Evolutionary conservation across 2,888 invertebrate species (phyloP).

Genomic region (Rotaria socialis): DNA sequence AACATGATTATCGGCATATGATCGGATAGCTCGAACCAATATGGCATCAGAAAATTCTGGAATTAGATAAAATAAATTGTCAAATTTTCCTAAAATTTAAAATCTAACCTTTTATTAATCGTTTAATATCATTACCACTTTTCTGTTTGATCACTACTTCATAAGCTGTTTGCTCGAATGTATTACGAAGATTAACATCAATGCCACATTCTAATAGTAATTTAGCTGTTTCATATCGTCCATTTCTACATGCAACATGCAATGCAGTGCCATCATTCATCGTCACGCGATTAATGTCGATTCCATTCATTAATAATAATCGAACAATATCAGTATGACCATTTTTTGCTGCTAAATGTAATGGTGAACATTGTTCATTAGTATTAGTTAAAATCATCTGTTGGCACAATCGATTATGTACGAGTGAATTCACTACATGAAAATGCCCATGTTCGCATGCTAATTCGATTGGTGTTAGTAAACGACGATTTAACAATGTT

Average conservation of each 20-base stretch:
- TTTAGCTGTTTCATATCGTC: slow-evolving; percentile 60
- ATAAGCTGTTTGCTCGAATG: slow-evolving; percentile 60
- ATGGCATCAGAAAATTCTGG: slow-evolving; percentile 51
- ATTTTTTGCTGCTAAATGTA: slow-evolving; percentile 60
- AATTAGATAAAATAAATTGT: background rate
- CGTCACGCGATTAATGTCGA: slow-evolving; percentile 59
- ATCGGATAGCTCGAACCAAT: slow-evolving; percentile 11
- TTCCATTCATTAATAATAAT: slow-evolving; percentile 59
- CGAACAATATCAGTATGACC: slow-evolving; percentile 60
- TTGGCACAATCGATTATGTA: slow-evolving; percentile 20
- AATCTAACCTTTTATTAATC: slow-evolving; percentile 56
- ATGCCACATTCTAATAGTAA: slow-evolving; percentile 59
- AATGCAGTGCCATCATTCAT: slow-evolving; percentile 60
- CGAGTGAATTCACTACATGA: slow-evolving; percentile 48
- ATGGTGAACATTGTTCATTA: slow-evolving; percentile 30
- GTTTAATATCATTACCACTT: slow-evolving; percentile 60
- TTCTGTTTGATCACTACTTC: slow-evolving; percentile 61
- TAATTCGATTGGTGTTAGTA: slow-evolving; percentile 60
- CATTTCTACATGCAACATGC: slow-evolving; percentile 61
- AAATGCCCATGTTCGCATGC: slow-evolving; percentile 62
- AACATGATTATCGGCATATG: slow-evolving; percentile 47
- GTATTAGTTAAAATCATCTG: slow-evolving; percentile 9
- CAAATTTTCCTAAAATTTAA: background rate
- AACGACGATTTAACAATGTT: slow-evolving; percentile 9
- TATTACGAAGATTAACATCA: slow-evolving; percentile 59